A percentile compares a stretch with the other conserved stretches of the same genome.
Conservation (phyloP, 1,140 invertebrate genomes). For the Orussus abietinus region DNA sequence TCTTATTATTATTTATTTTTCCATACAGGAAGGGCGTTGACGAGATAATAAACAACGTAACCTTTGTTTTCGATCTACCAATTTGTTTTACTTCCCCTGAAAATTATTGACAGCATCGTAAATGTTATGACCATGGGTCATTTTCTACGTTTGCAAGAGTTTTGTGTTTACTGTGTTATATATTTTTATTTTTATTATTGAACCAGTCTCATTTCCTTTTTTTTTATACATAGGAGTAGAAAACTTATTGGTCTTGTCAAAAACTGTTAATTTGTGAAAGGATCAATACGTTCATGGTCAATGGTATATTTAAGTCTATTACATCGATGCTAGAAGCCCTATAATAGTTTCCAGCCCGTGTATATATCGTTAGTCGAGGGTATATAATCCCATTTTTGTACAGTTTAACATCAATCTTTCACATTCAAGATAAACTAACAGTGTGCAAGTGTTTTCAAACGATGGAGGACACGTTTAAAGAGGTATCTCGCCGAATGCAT, state of each 20-base stretch:
- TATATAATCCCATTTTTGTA: conserved; percentile 4
- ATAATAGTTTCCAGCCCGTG: conserved; percentile 7
- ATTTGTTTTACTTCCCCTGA: too few species aligned
- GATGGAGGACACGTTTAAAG: too few species aligned
- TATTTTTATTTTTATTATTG: not conserved
- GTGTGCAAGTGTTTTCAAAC: too few species aligned
- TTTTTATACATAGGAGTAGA: not conserved
- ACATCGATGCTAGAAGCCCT: conserved; percentile 30
- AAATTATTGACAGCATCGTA: not conserved
- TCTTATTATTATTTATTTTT: too few species aligned
- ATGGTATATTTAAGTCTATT: conserved; percentile 27
- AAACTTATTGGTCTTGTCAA: too few species aligned
- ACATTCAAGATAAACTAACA: conserved; percentile 10
- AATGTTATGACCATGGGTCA: conserved; percentile 5
- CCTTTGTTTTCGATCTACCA: too few species aligned
- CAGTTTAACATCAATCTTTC: conserved; percentile 12
- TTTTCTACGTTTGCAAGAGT: not conserved
- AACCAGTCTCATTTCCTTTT: not conserved
- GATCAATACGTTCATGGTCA: conserved; percentile 35
- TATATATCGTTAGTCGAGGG: conserved; percentile 3
- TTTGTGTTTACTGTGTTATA: conserved; percentile 1
- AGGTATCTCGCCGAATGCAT: too few species aligned
- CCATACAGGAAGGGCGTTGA: too few species aligned
- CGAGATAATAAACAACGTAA: too few species aligned
- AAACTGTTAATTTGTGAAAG: conserved; percentile 8